Percentiles rank a stretch among this genome's conserved stretches.
phyloP scores from a whole-genome alignment of 2,113 vertebrate genomes.

The Nestor notabilis region DNA sequence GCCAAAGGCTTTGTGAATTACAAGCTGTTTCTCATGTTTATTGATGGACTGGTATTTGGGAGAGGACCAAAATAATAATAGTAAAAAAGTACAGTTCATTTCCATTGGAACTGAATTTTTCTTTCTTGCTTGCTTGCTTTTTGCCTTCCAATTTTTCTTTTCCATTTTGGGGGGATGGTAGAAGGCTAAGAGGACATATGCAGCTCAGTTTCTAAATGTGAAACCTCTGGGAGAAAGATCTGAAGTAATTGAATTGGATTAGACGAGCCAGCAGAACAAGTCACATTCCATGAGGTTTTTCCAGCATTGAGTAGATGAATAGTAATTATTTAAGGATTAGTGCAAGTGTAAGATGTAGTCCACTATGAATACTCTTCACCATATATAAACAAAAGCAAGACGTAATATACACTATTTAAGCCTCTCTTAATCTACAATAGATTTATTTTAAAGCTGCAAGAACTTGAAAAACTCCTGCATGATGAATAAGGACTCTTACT shows the following conservation, averaged over 20 bases:
- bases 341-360: slow-evolving; percentile 70
- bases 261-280: slow-evolving; percentile 77
- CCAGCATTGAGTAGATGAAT: slow-evolving; percentile 70
- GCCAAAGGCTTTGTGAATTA: slow-evolving; percentile 66
- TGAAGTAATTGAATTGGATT: slow-evolving; percentile 80
- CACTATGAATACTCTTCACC: slow-evolving; percentile 76
- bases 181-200: background rate
- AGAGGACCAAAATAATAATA: slow-evolving; percentile 50
- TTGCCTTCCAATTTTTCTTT: background rate
- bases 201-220: slow-evolving; percentile 68
- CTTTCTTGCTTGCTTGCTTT: background rate
- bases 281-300: slow-evolving; percentile 76
- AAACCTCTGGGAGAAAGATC: slow-evolving; percentile 71
- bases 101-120: slow-evolving; percentile 40
- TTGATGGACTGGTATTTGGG: slow-evolving; percentile 74
- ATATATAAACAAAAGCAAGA: slow-evolving; percentile 78
- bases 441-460: slow-evolving; percentile 70
- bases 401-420: slow-evolving; percentile 74
- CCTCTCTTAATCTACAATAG: slow-evolving; percentile 79
- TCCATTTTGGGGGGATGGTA: background rate
- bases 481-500: slow-evolving; percentile 64
- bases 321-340: slow-evolving; percentile 85
- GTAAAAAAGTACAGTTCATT: slow-evolving; percentile 36
- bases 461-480: slow-evolving; percentile 64
- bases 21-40: slow-evolving; percentile 75